Base-by-base conservation (phyloP, 2,113 vertebrate species). In the Megaptera novaeangliae region DNA sequence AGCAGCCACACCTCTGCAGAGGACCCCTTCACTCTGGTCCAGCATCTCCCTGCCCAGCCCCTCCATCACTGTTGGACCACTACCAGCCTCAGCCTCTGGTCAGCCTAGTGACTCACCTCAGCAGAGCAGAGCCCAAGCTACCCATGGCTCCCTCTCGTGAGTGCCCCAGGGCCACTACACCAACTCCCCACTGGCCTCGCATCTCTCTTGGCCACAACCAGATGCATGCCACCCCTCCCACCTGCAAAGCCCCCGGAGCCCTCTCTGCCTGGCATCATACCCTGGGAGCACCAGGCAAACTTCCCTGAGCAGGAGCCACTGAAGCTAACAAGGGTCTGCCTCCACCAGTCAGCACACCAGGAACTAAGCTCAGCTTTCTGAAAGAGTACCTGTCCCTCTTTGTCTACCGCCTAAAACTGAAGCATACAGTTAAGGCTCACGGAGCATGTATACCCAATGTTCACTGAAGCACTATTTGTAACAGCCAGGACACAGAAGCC, bases 311-410 rank as follows among this genome's bases (percentile, higher is more conserved):
- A 12, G 20, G 15, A 59, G 39, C 10, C n/a, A 15, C 31, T 1
- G 34, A 21, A 13, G 41, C 52, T 7, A 6, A 6, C 6, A 0
- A 34, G 29, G 9, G 29, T 18, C 46, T 7, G 34, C 41, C 14
- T 52, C 86, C 77, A 3, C 10, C 39, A 2, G 23, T 29, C 46
- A 2, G 29, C 78, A 68, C 34, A 8, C 36, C 29, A 18, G n/a
- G 57, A 41, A 6, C n/a, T 11, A 2, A 12, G 61, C 66, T 77
- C 18, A 0, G 5, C 4, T 11, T 21, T 18, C 59, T 46, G 25
- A n/a, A 39, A 23, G 88, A n/a, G 29, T 1, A 4, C 5, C 59
- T 2, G 2, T 34, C 1, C 0, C 5, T 66, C 4, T 66, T 44
- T 1, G 1, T 20, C 31, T 0, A 10, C 59, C 74, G 81, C 20